Base-by-base conservation (phyloP, 2,797 vertebrate species). In the Sebastes paucispinis region DNA sequence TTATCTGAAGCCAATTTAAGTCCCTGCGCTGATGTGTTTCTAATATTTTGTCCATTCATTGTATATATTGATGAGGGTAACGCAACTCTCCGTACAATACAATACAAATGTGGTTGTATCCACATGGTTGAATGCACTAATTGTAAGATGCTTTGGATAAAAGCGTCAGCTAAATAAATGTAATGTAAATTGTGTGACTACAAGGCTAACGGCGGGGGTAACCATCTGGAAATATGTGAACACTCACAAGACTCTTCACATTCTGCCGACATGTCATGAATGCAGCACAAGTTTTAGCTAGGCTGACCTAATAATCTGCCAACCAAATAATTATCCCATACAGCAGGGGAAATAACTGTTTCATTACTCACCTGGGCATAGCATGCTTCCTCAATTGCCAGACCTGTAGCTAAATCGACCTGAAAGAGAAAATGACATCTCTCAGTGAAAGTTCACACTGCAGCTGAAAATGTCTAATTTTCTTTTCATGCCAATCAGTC, bases 381-480 rank as follows among this genome's bases (percentile, higher is more conserved):
- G 86, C 98, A 99, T 1, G 98, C 98, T 92, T 99, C 98, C 94
- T 99, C 98, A 92, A 99, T 99, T 25, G 98, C 98, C 93, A 99
- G 93, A 29, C 98, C 98, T 59, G 98, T 99, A 36, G 97, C 91
- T 89, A 99, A 95, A 94, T 99, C 98, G 8, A 99, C 98, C 98
- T 99, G 90, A 71, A 93, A 85, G 85, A 88, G 0, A 84, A 69
- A 0, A 20, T 5, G n/a, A 16, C 16, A 77, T 50, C n/a, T 62
- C 47, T 86, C 3, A 71, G 20, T 57, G 1, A 57, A 55, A 9
- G 12, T 34, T 67, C 29, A 66, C 31, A 71, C 3, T n/a, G 39
- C 52, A 75, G 50, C n/a, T 59, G 10, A 39, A 67, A 14, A 54
- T 39, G 16, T 36, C 25, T 3, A 4, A 25, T 9, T n/a, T 8